phyloP scores from a whole-genome alignment of 2,888 invertebrate genomes.

The Therioaphis trifolii region DNA sequence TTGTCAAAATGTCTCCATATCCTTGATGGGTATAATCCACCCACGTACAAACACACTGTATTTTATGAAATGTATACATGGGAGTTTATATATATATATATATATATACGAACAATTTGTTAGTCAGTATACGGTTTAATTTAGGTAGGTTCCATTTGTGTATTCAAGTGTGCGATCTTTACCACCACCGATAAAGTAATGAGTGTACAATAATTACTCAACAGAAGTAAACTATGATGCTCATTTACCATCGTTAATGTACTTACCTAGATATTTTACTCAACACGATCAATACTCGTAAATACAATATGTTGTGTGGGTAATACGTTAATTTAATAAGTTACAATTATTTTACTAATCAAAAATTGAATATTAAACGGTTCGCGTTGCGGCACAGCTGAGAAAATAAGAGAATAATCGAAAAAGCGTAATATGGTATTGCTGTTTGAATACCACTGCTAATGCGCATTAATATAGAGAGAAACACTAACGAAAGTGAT shows the following conservation, averaged over 20 bases:
- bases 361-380: slow-evolving; percentile 1
- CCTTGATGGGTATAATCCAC: no score
- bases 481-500: no score
- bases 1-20: slow-evolving; percentile 44
- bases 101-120: slow-evolving; percentile 18
- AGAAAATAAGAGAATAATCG: background rate
- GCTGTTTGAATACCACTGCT: no score
- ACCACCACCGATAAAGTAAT: slow-evolving; percentile 29
- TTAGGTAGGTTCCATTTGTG: slow-evolving; percentile 6
- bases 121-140: slow-evolving; percentile 25
- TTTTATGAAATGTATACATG: background rate
- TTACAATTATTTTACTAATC: slow-evolving; percentile 1
- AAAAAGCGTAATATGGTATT: background rate
- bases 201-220: slow-evolving; percentile 24
- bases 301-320: background rate
- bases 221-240: slow-evolving; percentile 6
- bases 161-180: slow-evolving; percentile 55
- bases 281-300: background rate
- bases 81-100: no score
- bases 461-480: no score
- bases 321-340: background rate
- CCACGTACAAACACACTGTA: background rate
- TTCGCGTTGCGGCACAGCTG: background rate
- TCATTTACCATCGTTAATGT: background rate
- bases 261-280: background rate